Conservation (phyloP, 2,113 vertebrate species). For the Phalacrocorax aristotelis region DNA sequence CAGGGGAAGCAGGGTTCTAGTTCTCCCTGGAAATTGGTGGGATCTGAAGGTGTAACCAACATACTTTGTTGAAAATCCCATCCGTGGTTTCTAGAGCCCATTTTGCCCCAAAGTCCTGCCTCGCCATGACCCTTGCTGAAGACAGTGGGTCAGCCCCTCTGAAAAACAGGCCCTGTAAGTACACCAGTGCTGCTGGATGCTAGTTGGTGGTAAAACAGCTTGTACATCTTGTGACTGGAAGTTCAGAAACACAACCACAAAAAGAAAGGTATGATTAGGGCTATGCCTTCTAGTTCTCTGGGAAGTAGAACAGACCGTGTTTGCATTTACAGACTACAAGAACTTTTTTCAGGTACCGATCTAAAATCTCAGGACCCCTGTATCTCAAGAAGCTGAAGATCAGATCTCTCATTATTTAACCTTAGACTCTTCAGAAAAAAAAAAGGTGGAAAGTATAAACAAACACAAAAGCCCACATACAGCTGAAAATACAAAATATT, state of each 20-base stretch:
- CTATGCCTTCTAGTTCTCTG: not conserved
- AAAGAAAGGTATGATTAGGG: not conserved
- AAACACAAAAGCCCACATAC: not conserved
- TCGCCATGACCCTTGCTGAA: not conserved
- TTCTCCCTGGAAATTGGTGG: not conserved
- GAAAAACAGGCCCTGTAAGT: not conserved
- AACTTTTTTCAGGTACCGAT: not conserved
- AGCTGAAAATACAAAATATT: not conserved
- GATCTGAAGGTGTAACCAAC: not conserved
- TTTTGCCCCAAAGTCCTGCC: not conserved
- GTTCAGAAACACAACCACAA: not conserved
- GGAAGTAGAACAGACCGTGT: not conserved
- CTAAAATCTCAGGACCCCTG: not conserved
- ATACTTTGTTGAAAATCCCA: not conserved
- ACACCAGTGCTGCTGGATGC: not conserved
- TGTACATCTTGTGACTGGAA: not conserved
- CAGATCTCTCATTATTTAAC: not conserved
- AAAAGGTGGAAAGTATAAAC: not conserved
- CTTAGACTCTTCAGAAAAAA: not conserved
- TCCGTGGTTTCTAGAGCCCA: not conserved
- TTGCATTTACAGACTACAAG: not conserved
- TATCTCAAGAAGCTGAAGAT: not conserved
- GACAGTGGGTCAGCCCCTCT: not conserved
- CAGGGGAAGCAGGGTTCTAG: not conserved
- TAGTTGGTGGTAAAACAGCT: not conserved